Conservation (phyloP, 1,140 invertebrate genomes). For the Meloidogyne hapla region DNA sequence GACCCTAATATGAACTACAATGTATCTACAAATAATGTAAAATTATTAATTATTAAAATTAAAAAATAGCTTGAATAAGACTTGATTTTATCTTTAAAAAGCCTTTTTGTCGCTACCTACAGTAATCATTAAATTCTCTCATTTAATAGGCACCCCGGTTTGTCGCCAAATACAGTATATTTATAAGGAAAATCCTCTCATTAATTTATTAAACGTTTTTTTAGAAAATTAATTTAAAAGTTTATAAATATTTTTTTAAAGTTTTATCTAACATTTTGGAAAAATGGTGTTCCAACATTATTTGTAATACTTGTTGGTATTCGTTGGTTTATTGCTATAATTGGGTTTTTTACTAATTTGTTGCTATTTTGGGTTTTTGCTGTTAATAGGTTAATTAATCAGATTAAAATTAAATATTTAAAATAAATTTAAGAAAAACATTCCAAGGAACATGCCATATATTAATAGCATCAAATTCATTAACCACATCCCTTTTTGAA, state of each 20-base stretch:
- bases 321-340: neutral
- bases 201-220: too few relatives aligned
- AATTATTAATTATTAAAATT: neutral
- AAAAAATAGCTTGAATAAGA: neutral
- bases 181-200: too few relatives aligned
- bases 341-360: neutral
- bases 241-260: too few relatives aligned
- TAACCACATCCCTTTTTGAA: neutral
- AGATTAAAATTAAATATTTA: neutral
- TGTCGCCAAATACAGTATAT: too few relatives aligned
- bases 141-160: too few relatives aligned
- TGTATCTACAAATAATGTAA: neutral
- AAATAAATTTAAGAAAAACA: neutral
- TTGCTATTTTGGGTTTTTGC: neutral
- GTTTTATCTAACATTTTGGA: neutral
- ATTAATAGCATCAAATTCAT: neutral
- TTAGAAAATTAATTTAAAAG: too few relatives aligned
- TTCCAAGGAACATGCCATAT: neutral
- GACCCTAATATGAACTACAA: neutral
- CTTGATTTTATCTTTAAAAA: neutral
- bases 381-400: neutral
- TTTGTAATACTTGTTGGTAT: neutral
- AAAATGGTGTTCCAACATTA: neutral
- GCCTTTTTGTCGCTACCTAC: too few relatives aligned
- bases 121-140: too few relatives aligned